phyloP scores from a whole-genome alignment of 2,113 vertebrate species.

The Nibea albiflora region DNA sequence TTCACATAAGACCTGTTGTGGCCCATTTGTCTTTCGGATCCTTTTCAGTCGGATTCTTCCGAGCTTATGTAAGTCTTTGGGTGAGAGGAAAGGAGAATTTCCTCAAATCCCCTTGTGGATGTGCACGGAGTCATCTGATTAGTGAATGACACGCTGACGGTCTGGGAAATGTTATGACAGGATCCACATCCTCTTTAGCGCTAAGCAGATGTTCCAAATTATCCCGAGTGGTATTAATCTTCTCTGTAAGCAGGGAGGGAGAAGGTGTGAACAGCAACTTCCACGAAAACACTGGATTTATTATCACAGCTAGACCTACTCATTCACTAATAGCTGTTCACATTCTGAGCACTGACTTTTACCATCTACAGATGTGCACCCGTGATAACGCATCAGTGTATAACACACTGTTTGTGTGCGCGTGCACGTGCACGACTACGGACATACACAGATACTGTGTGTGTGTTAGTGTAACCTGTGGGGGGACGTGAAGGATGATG shows the following conservation, averaged over 20 bases:
- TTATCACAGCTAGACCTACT: slow-evolving; percentile 29
- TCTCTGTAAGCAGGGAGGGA: slow-evolving; percentile 36
- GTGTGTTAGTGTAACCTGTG: background rate
- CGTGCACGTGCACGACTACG: background rate
- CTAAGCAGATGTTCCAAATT: slow-evolving; percentile 73
- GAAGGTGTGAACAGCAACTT: slow-evolving; percentile 70
- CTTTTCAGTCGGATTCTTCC: slow-evolving; percentile 57
- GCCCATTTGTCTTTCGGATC: slow-evolving; percentile 50
- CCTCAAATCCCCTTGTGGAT: slow-evolving; percentile 54
- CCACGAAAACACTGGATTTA: slow-evolving; percentile 57
- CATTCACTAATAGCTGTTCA: slow-evolving; percentile 38
- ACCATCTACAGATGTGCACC: slow-evolving; percentile 47
- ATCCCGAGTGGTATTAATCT: slow-evolving; percentile 65
- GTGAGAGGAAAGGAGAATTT: slow-evolving; percentile 61
- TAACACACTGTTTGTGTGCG: background rate
- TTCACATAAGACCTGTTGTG: slow-evolving; percentile 51
- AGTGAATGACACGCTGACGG: slow-evolving; percentile 61
- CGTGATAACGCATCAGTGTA: slow-evolving; percentile 8
- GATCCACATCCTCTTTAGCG: slow-evolving; percentile 64
- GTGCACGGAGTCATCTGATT: slow-evolving; percentile 58
- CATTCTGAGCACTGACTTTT: slow-evolving; percentile 4
- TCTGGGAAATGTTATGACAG: slow-evolving; percentile 71
- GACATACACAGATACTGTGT: background rate
- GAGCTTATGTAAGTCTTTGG: slow-evolving; percentile 61
- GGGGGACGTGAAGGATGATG: slow-evolving; percentile 5